phyloP scores from a whole-genome alignment of 2,888 invertebrate genomes.

The Drosophila phalerata region DNA sequence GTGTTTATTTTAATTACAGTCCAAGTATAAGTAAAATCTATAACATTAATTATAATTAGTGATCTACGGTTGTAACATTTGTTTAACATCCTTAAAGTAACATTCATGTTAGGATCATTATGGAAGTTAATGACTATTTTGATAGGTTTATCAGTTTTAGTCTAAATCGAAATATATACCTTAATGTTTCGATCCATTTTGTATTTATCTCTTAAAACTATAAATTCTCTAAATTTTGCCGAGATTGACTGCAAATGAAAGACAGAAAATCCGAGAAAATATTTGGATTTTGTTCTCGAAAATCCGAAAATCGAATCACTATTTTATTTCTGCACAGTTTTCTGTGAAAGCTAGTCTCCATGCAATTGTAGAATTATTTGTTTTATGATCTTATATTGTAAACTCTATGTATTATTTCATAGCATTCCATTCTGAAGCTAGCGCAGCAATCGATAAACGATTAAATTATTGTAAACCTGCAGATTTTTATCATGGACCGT shows the following conservation, averaged over 20 bases:
- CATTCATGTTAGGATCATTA: too few species aligned
- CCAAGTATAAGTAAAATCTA: neutral
- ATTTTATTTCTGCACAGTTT: too few species aligned
- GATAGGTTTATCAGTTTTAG: neutral
- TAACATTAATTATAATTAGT: neutral
- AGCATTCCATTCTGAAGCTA: neutral
- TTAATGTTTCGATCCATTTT: too few species aligned
- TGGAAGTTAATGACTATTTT: neutral
- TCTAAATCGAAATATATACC: neutral
- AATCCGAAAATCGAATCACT: too few species aligned
- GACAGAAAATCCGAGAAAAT: too few species aligned
- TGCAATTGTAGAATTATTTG: too few species aligned
- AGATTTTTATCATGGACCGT: too few species aligned
- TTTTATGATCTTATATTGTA: neutral
- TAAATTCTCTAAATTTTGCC: too few species aligned
- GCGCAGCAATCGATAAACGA: neutral
- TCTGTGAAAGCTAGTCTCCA: too few species aligned
- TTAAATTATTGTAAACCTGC: too few species aligned
- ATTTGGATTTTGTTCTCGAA: neutral
- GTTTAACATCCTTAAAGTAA: neutral
- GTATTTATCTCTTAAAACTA: too few species aligned
- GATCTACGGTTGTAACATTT: neutral
- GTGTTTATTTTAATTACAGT: conserved; percentile 77
- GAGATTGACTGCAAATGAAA: too few species aligned
- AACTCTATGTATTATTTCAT: neutral